Evolutionary conservation across 2,113 vertebrate species (phyloP).

Genomic region (Globicephala melas): DNA sequence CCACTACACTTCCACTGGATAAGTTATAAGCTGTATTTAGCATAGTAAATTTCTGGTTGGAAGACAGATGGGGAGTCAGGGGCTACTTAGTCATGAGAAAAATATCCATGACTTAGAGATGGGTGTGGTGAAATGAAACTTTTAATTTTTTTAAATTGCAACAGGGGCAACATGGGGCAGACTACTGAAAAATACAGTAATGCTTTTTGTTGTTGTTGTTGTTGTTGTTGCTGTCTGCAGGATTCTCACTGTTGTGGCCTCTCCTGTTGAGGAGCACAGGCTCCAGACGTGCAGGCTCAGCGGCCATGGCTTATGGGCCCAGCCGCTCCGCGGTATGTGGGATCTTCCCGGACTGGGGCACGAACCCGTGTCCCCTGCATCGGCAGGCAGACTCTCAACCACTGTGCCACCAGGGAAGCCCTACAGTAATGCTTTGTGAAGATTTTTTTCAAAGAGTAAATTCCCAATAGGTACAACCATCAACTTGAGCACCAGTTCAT

Average conservation of each 20-base stretch:
- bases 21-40: not conserved
- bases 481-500: not conserved
- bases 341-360: too few relatives aligned
- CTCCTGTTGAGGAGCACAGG: too few relatives aligned
- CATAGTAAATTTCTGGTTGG: not conserved
- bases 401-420: too few relatives aligned
- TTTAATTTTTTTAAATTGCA: not conserved
- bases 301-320: too few relatives aligned
- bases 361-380: too few relatives aligned
- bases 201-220: not conserved
- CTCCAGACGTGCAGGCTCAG: too few relatives aligned
- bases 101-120: not conserved
- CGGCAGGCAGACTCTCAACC: too few relatives aligned
- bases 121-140: not conserved
- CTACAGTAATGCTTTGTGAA: not conserved
- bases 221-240: too few relatives aligned
- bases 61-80: not conserved
- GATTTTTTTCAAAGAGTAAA: not conserved
- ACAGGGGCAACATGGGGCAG: accelerated
- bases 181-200: not conserved
- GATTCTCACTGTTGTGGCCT: too few relatives aligned
- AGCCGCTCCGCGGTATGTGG: too few relatives aligned
- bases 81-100: not conserved
- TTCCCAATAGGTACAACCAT: not conserved
- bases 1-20: not conserved